Conservation (phyloP, 2,888 invertebrate species). For the Eupeodes latifasciatus region DNA sequence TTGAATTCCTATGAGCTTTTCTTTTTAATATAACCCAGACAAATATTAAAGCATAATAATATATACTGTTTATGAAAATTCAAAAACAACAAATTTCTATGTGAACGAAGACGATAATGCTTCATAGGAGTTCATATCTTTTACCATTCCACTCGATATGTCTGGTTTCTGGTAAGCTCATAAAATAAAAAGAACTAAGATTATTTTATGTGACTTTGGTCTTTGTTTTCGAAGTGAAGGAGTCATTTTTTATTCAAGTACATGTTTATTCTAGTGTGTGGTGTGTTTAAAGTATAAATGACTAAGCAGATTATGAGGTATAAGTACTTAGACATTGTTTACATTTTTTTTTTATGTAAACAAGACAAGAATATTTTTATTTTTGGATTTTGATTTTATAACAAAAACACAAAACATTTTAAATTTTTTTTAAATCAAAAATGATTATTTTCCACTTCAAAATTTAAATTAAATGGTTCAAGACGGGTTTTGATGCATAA, state of each 20-base stretch:
- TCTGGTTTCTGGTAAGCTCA: neutral
- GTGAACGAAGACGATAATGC: neutral
- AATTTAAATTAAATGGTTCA: no score
- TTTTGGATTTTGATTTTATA: no score
- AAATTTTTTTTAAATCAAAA: no score
- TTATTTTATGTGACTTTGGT: conserved; percentile 18
- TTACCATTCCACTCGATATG: neutral
- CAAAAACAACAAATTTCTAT: neutral
- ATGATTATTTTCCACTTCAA: no score
- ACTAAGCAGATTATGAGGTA: conserved; percentile 16
- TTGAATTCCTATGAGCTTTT: neutral
- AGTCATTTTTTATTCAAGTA: conserved; percentile 14
- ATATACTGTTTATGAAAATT: no score
- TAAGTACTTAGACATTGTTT: neutral
- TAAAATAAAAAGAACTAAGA: neutral
- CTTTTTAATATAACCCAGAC: no score
- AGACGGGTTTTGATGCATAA: no score
- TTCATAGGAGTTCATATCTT: neutral
- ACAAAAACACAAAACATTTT: no score
- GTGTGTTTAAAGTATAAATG: no score
- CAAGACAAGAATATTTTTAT: neutral
- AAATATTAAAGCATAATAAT: no score
- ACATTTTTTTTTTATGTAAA: neutral
- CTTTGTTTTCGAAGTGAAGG: neutral
- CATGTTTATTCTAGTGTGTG: neutral